Evolutionary conservation across 2,888 invertebrate genomes (phyloP), one percentile per base, ranked within the genome.

Genomic region (Lasioglossum marginatum): DNA sequence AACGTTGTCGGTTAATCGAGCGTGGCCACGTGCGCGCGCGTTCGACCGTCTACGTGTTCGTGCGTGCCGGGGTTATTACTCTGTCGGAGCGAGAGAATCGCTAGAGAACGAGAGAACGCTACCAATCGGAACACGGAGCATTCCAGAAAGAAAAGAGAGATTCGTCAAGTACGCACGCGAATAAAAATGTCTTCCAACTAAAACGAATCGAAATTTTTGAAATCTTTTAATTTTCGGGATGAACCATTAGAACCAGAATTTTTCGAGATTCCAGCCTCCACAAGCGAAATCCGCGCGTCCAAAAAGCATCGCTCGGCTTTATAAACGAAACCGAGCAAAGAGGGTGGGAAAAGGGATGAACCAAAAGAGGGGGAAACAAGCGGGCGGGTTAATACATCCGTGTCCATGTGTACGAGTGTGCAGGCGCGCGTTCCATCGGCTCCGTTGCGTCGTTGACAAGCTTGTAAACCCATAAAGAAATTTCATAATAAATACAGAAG

Each of bases 401-500:
- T 78, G 78, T 34, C 6, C 10, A 10, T 23, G 66, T 34, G 34
- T 23, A 19, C 23, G 66, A 19, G 16, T 31, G 82, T 77, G 75
- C 77, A 68, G 48, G 85, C 68, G 79, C 43, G 52, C 43, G 66
- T 81, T 87, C 75, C 81, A 79, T 79, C 77, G 85, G 79, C 85
- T 83, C 83, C 82, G 79, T 86, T 86, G 83, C 89, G 88, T 88
- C 91, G 92, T 92, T 92, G 93, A 93, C 93, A 91, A 91, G 90
- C 94, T 93, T 93, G 94, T 95, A 95, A 95, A 94, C 90, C 93
- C 93, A 95, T 94, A 95, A 94, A 95, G 94, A 94, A 94, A 95
- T 94, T 94, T 94, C 92, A 94, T 94, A 94, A 94, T 94, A 94
- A 94, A 95, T 94, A 93, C 91, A 92, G 90, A 85, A 86, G 73